Evolutionary conservation across 2,797 vertebrate species (phyloP), one percentile per base, ranked within the genome.

Genomic region (Bradypodion ventrale): DNA sequence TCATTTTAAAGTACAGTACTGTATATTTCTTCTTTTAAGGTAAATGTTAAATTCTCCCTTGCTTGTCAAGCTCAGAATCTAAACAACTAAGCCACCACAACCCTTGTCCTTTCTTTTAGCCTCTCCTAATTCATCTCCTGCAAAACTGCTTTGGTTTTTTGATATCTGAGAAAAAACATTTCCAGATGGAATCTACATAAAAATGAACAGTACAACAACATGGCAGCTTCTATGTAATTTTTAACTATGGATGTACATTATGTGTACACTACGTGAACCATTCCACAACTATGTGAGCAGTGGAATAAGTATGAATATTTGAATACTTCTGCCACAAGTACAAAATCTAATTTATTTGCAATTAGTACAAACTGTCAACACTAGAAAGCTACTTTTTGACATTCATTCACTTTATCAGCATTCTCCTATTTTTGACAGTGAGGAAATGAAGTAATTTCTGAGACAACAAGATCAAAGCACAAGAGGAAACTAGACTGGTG

Each of bases 391-490:
- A 70, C 2, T 83, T 83, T 1, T 59, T 65, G 1, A 65, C 90
- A 60, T 86, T 88, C 79, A 88, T 73, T 88, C 75, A 76, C 75
- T 76, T n/a, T 1, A 88, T 29, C 52, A 85, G 78, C 74, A 85
- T 49, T 52, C 56, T 92, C 60, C 75, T 88, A 35, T 59, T 88
- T 84, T 80, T 69, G 83, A 89, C 80, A 85, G 78, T 56, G 65
- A 82, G 87, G 90, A 93, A 94, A 91, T 91, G 79, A 94, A 93
- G 89, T 93, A 83, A 93, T 85, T 91, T 82, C 92, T 94, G 93
- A 92, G 83, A 88, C 90, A 92, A 85, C 78, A 84, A 88, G 88
- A 93, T 91, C 83, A 95, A 94, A 94, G 89, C 69, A 87, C 77
- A 88, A 85, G 56, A 90, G 66, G 92, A 91, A 82, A 84, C 87